A percentile compares a stretch with the other conserved stretches of the same genome.
These are phyloP conservation scores for Taenaris catops DNA, from an alignment of 2,888 invertebrate genomes.

Conservation along the genomic window DNA sequence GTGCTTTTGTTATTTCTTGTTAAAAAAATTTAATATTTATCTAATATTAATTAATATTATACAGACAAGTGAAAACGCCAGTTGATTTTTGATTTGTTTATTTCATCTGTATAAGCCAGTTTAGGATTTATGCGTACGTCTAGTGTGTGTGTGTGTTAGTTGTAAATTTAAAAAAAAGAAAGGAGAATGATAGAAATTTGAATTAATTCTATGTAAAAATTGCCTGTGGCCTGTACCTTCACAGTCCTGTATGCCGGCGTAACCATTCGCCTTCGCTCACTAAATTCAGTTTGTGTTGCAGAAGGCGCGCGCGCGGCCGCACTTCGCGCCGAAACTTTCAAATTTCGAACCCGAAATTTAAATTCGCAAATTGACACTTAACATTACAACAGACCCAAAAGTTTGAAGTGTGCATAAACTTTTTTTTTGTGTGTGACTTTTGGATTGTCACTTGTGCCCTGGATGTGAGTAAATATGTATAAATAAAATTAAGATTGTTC, in stretches of 20 bases:
- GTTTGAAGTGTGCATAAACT: slow-evolving; percentile 36
- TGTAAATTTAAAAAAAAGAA: slow-evolving; percentile 1
- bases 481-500: slow-evolving; percentile 57
- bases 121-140: no score
- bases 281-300: slow-evolving; percentile 71
- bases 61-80: no score
- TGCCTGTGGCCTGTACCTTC: slow-evolving; percentile 57
- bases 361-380: slow-evolving; percentile 24
- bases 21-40: no score
- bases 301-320: slow-evolving; percentile 71
- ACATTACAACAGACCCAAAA: slow-evolving; percentile 30
- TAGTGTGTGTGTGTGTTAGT: neutral
- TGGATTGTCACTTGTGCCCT: slow-evolving; percentile 68
- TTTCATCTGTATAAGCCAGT: no score
- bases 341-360: slow-evolving; percentile 48
- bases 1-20: no score
- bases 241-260: slow-evolving; percentile 50
- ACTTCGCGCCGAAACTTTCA: slow-evolving; percentile 63
- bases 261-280: slow-evolving; percentile 62
- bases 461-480: slow-evolving; percentile 61
- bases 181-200: slow-evolving; percentile 11
- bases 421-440: slow-evolving; percentile 22
- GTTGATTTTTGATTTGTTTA: no score
- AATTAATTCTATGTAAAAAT: slow-evolving; percentile 28
- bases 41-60: no score